Evolutionary conservation across 2,797 vertebrate genomes (phyloP).

Genomic region (Astyanax mexicanus): DNA sequence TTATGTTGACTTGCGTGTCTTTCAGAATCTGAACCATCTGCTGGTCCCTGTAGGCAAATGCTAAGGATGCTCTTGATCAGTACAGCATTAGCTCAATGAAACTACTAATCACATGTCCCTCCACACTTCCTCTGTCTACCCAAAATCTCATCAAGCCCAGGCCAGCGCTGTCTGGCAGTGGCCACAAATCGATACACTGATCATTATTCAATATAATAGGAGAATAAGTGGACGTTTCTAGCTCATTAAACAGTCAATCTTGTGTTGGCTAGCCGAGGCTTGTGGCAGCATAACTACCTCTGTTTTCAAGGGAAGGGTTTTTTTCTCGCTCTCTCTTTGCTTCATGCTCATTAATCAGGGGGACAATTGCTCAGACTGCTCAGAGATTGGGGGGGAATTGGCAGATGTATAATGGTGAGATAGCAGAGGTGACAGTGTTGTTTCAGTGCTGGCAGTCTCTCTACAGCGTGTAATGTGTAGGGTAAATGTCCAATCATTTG

Average conservation of each 20-base stretch:
- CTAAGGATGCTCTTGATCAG: conserved; percentile 24
- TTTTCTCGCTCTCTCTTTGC: background rate
- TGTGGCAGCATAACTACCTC: background rate
- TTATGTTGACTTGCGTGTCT: background rate
- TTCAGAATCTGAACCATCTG: background rate
- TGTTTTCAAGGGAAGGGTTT: background rate
- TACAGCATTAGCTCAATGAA: conserved; percentile 26
- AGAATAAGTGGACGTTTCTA: conserved; percentile 41
- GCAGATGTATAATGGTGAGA: background rate
- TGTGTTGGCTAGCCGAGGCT: conserved; percentile 2
- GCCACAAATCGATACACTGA: conserved; percentile 50
- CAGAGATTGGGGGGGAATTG: background rate
- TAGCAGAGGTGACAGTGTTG: background rate
- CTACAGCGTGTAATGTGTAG: background rate
- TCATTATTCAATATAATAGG: conserved; percentile 62
- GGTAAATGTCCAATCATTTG: background rate
- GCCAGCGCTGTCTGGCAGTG: conserved; percentile 31
- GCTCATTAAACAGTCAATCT: conserved; percentile 21
- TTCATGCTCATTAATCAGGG: conserved; percentile 28
- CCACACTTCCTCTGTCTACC: conserved; percentile 40
- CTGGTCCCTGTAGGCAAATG: background rate
- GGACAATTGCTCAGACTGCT: background rate
- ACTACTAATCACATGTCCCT: conserved; percentile 42
- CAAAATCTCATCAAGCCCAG: conserved; percentile 40
- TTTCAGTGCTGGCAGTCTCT: conserved; percentile 1